Base-by-base conservation (phyloP, 2,113 vertebrate genomes). In the Salvelinus alpinus region DNA sequence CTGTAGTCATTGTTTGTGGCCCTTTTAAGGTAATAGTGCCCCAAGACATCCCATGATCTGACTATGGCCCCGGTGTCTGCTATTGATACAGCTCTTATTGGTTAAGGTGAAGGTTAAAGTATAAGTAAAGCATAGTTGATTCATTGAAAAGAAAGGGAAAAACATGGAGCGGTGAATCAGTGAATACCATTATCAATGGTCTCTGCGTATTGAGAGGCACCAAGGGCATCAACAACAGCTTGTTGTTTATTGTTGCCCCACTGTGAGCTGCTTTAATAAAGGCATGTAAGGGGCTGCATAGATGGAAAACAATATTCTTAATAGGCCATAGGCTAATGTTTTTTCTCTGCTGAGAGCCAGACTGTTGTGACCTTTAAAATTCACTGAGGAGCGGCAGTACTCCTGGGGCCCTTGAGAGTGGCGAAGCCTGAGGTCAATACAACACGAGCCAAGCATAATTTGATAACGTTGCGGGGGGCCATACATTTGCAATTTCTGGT, bases 341-440 rank as follows among this genome's bases (percentile, higher is more conserved):
- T 85, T 83, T 77, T 54, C 81, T 84, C 82, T 64, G 85, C 81
- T 78, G 81, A 66, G 82, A 85, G 79, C 70, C 71, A 85, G 82
- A 87, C 69, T 82, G 72, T 73, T 72, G 27, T 86, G 86, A 93
- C 90, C 92, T 93, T 91, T 92, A 87, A 83, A 88, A 90, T 85
- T 75, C 85, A 84, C 85, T 72, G 81, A 84, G 83, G 84, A 88
- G 86, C 72, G 79, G 83, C 70, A 78, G 76, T 77, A 78, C 83
- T 86, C 82, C 78, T 75, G 70, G 78, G 82, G 78, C 68, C 64
- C 76, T 78, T 68, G 20, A 71, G 83, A 84, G 77, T 47, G 48
- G 38, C 66, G 11, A 82, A 87, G 82, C 75, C 82, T 57, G 31
- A 38, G 82, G 88, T 71, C 77, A 69, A 78, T 78, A 79, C 77